These are phyloP conservation scores for Hemibagrus wyckioides DNA, from an alignment of 2,113 vertebrate genomes.

Conservation along the genomic window DNA sequence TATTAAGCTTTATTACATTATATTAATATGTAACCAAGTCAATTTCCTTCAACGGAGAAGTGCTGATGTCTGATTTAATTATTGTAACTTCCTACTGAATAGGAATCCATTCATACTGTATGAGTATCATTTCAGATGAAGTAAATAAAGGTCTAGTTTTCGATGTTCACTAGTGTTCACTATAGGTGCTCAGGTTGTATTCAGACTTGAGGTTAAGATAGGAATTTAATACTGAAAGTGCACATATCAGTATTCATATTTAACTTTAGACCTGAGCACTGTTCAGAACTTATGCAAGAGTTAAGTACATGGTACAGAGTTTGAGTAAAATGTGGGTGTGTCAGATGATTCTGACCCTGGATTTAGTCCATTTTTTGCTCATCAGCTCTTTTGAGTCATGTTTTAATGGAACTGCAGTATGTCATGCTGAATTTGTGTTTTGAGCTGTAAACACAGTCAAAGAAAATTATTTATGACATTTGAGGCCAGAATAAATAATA, in stretches of 20 bases:
- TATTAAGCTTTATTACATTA: constrained; percentile 22
- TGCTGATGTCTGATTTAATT: constrained; percentile 33
- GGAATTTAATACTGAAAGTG: not conserved
- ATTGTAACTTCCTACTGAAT: constrained; percentile 25
- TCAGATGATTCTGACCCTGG: not conserved
- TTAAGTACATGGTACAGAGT: not conserved
- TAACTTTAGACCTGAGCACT: not conserved
- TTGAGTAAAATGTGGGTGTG: not conserved
- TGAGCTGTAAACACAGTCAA: not conserved
- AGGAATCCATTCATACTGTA: constrained; percentile 13
- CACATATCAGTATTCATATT: not conserved
- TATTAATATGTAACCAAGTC: not conserved
- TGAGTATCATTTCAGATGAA: not conserved
- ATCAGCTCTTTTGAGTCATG: not conserved
- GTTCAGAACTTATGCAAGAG: not conserved
- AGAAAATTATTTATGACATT: not conserved
- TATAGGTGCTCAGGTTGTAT: not conserved
- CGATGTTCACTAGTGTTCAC: not conserved
- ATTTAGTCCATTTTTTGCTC: not conserved
- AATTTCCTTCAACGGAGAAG: constrained; percentile 31
- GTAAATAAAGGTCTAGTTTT: not conserved
- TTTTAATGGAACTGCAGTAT: not conserved
- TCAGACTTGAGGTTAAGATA: not conserved
- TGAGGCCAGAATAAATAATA: not conserved
- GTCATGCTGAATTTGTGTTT: not conserved